Evolutionary conservation across 2,888 invertebrate genomes (phyloP).

Genomic region (Drosophila mulleri): DNA sequence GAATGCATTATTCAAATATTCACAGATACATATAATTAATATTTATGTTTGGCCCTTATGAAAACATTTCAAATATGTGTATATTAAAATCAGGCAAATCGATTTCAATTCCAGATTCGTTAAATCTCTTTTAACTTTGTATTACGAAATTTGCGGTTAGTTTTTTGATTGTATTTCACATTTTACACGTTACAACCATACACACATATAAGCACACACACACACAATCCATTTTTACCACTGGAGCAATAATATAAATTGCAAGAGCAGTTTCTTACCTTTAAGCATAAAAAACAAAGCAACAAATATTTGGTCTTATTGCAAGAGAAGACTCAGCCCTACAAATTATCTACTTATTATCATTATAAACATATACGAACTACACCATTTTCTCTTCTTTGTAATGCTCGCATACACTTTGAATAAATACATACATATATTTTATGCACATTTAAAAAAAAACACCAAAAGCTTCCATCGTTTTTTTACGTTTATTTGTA

Average conservation of each 20-base stretch:
- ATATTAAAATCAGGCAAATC: conserved; percentile 1
- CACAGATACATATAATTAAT: neutral
- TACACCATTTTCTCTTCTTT: conserved; percentile 16
- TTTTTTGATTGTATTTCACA: conserved; percentile 21
- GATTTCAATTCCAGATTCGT: conserved; percentile 28
- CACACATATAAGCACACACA: neutral
- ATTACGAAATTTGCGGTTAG: conserved; percentile 16
- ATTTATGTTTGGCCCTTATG: neutral
- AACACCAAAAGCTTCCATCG: conserved; percentile 18
- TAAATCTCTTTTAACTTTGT: conserved; percentile 17
- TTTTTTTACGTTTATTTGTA: conserved; percentile 27
- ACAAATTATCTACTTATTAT: conserved; percentile 36
- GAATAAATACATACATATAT: conserved; percentile 53
- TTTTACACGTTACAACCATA: neutral
- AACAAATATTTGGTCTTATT: conserved; percentile 20
- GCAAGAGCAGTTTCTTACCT: conserved; percentile 28
- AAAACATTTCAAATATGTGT: neutral
- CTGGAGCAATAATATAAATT: conserved; percentile 28
- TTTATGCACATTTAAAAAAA: conserved; percentile 55
- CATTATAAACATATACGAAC: conserved; percentile 26
- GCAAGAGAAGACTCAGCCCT: conserved; percentile 34
- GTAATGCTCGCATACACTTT: conserved; percentile 47
- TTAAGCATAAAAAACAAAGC: conserved; percentile 23
- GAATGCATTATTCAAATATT: conserved; percentile 6
- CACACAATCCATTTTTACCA: neutral